A percentile compares a stretch with the other conserved stretches of the same genome.
These are phyloP conservation scores for Ephydatia muelleri DNA, from an alignment of 37 sponge, comb jelly and placozoan genomes.

Conservation along the genomic window DNA sequence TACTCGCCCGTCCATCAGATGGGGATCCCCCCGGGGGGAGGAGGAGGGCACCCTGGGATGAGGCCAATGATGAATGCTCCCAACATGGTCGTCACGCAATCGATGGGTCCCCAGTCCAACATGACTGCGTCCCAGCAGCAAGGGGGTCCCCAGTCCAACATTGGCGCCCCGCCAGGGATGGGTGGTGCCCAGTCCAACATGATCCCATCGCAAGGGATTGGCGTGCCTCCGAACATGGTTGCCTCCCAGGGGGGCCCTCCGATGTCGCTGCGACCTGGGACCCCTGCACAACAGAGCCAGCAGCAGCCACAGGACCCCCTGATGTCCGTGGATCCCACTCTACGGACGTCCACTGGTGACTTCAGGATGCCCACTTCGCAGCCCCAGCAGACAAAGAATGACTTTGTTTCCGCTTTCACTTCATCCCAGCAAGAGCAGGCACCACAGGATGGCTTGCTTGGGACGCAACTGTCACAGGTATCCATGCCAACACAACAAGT, in stretches of 20 bases:
- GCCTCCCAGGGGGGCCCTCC: neutral
- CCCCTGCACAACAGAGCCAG: neutral
- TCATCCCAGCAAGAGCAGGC: neutral
- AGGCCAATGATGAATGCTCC: slow-evolving; percentile 13
- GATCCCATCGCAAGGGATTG: neutral
- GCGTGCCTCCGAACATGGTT: neutral
- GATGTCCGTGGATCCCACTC: neutral
- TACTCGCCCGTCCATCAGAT: neutral
- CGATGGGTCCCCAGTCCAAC: neutral
- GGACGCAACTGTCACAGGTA: neutral
- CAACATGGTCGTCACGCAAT: neutral
- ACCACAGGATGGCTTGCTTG: neutral
- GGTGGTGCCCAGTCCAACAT: neutral
- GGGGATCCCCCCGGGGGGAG: neutral
- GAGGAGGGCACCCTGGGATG: slow-evolving; percentile 18
- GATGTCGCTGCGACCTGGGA: neutral
- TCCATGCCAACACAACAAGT: neutral
- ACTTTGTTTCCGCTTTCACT: neutral
- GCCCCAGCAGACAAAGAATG: neutral
- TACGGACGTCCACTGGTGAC: neutral
- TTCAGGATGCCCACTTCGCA: neutral
- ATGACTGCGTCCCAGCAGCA: neutral
- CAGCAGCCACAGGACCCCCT: neutral
- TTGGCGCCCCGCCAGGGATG: neutral
- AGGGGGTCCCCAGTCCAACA: neutral